phyloP scores from a whole-genome alignment of 2,113 vertebrate genomes.

The Machaerirhynchus nigripectus region DNA sequence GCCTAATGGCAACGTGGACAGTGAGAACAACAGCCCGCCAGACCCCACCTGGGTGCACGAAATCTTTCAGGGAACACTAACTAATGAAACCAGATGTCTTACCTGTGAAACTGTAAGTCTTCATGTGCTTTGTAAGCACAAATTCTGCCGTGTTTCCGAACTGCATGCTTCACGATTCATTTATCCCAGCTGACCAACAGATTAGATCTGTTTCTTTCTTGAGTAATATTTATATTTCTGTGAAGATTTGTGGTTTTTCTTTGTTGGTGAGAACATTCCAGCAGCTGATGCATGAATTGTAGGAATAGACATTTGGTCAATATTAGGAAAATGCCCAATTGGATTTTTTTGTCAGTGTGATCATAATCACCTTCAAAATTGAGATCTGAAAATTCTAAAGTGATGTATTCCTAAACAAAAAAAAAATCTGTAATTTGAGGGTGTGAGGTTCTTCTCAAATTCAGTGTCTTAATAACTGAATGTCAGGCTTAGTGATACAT shows the following conservation, averaged over 20 bases:
- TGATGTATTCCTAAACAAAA: background rate
- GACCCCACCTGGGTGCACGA: conserved; percentile 85
- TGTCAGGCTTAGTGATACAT: background rate
- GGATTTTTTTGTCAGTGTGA: background rate
- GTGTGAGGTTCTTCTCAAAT: background rate
- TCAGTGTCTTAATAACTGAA: background rate
- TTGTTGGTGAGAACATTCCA: background rate
- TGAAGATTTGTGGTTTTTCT: background rate
- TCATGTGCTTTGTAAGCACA: rapidly evolving
- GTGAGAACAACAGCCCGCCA: conserved; percentile 72
- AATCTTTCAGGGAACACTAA: conserved; percentile 86
- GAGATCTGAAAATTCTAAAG: background rate
- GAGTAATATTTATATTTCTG: background rate
- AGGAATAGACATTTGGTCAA: background rate
- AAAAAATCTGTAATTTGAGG: background rate
- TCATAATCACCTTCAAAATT: background rate
- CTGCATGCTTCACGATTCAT: background rate
- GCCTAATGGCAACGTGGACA: conserved; percentile 77
- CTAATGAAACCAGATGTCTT: conserved; percentile 86
- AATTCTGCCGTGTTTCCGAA: background rate
- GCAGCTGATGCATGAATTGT: background rate
- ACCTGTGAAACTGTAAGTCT: conserved; percentile 84
- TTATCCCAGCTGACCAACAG: background rate
- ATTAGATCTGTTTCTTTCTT: background rate
- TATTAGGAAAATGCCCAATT: background rate